Evolutionary conservation across 2,797 vertebrate species (phyloP).

Genomic region (Triplophysa yarkandensis): DNA sequence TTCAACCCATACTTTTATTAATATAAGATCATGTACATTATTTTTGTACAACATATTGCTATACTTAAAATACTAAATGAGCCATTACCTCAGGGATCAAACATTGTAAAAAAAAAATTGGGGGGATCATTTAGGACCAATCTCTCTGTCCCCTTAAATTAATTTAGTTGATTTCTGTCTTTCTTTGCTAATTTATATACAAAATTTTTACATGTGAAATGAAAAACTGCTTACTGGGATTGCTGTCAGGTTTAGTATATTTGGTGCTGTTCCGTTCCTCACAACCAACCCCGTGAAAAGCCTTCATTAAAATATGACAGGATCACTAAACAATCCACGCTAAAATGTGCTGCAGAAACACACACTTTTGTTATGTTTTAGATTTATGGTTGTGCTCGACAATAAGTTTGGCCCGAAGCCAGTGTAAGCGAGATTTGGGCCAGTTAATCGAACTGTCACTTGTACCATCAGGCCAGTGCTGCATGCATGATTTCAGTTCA

Average conservation of each 20-base stretch:
- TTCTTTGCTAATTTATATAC: background rate
- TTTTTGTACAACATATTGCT: background rate
- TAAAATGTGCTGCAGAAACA: constrained; percentile 1
- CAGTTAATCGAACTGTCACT: background rate
- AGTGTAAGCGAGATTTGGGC: constrained; percentile 3
- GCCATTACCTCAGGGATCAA: background rate
- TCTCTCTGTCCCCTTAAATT: background rate
- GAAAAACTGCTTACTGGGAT: background rate
- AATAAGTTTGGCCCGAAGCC: constrained; percentile 1
- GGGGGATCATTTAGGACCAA: too few relatives aligned
- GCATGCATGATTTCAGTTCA: background rate
- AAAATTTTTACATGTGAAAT: background rate
- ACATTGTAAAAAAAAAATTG: background rate
- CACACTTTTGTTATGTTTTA: constrained; percentile 1
- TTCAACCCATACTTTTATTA: background rate
- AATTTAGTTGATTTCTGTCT: background rate
- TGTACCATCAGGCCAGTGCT: constrained; percentile 2
- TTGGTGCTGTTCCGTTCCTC: background rate
- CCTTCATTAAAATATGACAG: background rate
- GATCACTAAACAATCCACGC: background rate
- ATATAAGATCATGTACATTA: background rate
- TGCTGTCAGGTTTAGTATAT: background rate
- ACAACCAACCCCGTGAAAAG: background rate
- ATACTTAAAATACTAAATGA: background rate
- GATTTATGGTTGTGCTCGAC: constrained; percentile 3